Evolutionary conservation across 2,797 vertebrate species (phyloP).

Genomic region (Fistularia commersonii): DNA sequence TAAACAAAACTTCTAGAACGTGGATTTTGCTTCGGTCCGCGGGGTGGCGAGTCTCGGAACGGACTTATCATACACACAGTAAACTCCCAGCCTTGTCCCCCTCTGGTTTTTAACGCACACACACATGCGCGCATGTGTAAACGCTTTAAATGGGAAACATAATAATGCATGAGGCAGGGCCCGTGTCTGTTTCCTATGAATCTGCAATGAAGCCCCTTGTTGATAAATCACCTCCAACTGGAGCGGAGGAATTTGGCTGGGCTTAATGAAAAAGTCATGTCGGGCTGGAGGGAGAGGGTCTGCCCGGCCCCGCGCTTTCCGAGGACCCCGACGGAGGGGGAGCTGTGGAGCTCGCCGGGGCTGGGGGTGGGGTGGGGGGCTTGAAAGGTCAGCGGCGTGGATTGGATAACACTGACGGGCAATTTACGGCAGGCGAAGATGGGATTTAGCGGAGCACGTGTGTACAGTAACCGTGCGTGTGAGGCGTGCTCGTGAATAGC

Average conservation of each 20-base stretch:
- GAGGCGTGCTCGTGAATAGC: conserved; percentile 24
- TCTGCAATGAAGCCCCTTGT: conserved; percentile 75
- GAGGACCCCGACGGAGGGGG: conserved; percentile 61
- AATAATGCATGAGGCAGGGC: conserved; percentile 70
- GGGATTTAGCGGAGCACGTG: conserved; percentile 31
- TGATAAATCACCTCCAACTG: conserved; percentile 85
- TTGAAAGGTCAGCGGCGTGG: conserved; percentile 49
- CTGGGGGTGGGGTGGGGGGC: conserved; percentile 9
- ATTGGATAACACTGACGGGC: conserved; percentile 63
- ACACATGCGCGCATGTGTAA: conserved; percentile 33
- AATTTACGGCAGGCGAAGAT: conserved; percentile 60
- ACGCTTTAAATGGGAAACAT: conserved; percentile 68
- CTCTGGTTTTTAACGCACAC: conserved; percentile 30
- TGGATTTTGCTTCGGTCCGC: conserved; percentile 43
- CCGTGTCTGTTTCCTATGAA: conserved; percentile 81
- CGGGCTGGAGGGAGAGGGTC: conserved; percentile 63
- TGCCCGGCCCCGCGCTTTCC: conserved; percentile 57
- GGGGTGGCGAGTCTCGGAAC: conserved; percentile 49
- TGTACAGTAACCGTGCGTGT: conserved; percentile 7
- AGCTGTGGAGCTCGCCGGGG: conserved; percentile 33
- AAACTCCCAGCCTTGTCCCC: too few relatives aligned
- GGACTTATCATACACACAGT: conserved; percentile 29
- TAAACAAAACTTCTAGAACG: conserved; percentile 22
- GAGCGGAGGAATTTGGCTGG: conserved; percentile 79
- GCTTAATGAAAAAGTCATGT: conserved; percentile 92